Evolutionary conservation across 2,113 vertebrate species (phyloP).

Genomic region (Bubo bubo): DNA sequence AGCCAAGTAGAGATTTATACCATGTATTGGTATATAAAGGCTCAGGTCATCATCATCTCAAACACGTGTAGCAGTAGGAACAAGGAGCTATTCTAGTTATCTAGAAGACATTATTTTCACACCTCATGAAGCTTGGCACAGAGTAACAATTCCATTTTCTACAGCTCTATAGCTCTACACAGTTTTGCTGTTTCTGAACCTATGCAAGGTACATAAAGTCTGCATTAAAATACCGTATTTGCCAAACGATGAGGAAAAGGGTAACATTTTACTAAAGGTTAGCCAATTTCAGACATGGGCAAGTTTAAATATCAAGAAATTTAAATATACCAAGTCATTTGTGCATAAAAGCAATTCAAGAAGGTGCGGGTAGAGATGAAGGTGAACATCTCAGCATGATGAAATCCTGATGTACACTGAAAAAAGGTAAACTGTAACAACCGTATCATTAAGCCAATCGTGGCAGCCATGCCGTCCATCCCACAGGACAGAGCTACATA

Average conservation of each 20-base stretch:
- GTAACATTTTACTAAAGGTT: neutral
- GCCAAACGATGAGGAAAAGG: neutral
- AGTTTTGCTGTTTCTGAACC: neutral
- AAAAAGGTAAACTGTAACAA: neutral
- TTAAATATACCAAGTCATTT: neutral
- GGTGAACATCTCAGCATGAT: neutral
- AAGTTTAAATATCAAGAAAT: neutral
- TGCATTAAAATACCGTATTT: neutral
- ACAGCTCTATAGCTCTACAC: neutral
- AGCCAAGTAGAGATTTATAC: neutral
- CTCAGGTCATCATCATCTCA: neutral
- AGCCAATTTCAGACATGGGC: neutral
- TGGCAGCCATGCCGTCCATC: neutral
- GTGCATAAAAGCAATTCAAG: neutral
- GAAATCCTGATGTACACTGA: neutral
- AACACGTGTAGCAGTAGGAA: neutral
- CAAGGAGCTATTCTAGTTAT: neutral
- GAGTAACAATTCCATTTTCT: neutral
- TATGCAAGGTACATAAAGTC: neutral
- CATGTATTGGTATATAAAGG: neutral
- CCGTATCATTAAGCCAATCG: neutral
- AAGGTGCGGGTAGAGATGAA: neutral
- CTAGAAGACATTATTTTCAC: neutral
- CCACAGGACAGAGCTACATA: neutral
- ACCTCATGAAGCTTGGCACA: neutral